Percentiles rank a stretch among this genome's conserved stretches.
phyloP scores from a whole-genome alignment of 2,888 invertebrate genomes.

The Thalpophila matura region DNA sequence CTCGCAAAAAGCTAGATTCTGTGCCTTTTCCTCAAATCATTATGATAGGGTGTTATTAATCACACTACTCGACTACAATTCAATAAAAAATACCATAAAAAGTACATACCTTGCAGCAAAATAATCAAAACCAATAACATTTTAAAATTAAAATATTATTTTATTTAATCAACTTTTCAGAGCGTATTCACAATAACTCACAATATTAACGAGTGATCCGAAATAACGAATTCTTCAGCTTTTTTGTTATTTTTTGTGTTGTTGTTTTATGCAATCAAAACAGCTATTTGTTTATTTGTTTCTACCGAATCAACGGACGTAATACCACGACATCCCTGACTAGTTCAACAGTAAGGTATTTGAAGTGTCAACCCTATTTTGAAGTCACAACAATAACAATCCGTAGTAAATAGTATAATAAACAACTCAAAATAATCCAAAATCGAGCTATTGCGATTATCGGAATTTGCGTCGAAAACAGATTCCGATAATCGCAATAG shows the following conservation, averaged over 20 bases:
- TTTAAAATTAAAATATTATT: background rate
- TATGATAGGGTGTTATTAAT: too few species aligned
- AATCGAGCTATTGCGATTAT: too few species aligned
- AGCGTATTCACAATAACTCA: background rate
- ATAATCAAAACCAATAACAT: constrained; percentile 20
- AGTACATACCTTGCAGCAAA: constrained; percentile 44
- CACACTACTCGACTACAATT: too few species aligned
- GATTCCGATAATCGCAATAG: too few species aligned
- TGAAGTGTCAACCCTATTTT: background rate
- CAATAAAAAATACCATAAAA: background rate
- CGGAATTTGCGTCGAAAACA: too few species aligned
- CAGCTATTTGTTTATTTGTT: constrained; percentile 33
- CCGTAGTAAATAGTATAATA: background rate
- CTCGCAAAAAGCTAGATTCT: too few species aligned
- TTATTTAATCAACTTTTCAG: background rate
- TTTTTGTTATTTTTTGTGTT: too few species aligned
- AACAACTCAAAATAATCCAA: too few species aligned
- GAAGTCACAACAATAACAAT: background rate
- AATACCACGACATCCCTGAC: constrained; percentile 12
- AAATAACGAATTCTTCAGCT: too few species aligned
- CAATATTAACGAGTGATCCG: background rate
- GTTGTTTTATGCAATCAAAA: constrained; percentile 26
- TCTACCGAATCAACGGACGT: constrained; percentile 23
- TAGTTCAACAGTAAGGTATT: constrained; percentile 16
- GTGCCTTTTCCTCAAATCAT: too few species aligned